Percentiles rank a stretch among this genome's conserved stretches.
These are phyloP conservation scores for Dolichopus griseipennis DNA, from an alignment of 2,888 invertebrate genomes.

Conservation along the genomic window DNA sequence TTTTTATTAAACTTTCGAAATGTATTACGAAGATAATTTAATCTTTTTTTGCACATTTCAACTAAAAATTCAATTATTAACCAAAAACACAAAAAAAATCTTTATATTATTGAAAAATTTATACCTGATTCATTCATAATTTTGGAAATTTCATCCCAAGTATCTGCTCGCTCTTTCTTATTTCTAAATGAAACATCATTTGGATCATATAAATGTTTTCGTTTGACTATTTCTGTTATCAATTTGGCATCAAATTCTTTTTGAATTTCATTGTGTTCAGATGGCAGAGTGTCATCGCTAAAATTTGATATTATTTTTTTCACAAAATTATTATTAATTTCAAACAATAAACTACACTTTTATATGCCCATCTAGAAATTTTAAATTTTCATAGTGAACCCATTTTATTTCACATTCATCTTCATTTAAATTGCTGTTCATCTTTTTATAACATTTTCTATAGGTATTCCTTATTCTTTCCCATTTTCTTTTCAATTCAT, in stretches of 20 bases:
- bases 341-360: not conserved
- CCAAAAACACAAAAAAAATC: no score
- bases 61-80: not conserved
- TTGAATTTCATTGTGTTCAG: not conserved
- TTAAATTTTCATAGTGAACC: not conserved
- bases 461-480: not conserved
- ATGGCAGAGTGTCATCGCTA: not conserved
- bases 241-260: not conserved
- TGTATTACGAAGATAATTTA: not conserved
- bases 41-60: not conserved
- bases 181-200: not conserved
- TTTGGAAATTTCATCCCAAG: not conserved
- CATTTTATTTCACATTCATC: not conserved
- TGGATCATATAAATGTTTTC: not conserved
- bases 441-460: not conserved
- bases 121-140: not conserved
- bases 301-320: no score
- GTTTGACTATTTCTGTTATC: not conserved
- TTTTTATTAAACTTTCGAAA: not conserved
- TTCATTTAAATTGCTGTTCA: not conserved
- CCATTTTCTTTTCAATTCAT: not conserved
- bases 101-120: not conserved
- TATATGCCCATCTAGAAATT: not conserved
- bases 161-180: not conserved
- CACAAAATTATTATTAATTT: not conserved